Evolutionary conservation across 2,113 vertebrate genomes (phyloP).

Genomic region (Scytalopus superciliaris): DNA sequence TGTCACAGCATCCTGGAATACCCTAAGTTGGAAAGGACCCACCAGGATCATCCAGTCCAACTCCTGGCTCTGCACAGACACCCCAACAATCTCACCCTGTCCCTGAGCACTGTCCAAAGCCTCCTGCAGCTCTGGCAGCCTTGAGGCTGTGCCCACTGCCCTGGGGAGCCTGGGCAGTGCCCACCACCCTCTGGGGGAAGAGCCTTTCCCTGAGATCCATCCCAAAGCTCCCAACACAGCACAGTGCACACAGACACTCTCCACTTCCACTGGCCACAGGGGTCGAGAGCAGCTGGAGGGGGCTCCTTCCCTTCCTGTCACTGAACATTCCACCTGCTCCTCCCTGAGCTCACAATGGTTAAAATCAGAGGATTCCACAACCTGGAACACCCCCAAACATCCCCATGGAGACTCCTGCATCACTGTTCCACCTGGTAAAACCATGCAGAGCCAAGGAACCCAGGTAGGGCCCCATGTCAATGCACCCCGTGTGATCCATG

Average conservation of each 20-base stretch:
- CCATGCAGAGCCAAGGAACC: not conserved
- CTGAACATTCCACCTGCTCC: accelerated
- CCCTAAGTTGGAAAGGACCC: not conserved
- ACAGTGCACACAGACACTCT: not conserved
- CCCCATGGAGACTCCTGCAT: not conserved
- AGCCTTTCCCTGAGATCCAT: not conserved
- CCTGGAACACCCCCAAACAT: not conserved
- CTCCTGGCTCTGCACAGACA: not conserved
- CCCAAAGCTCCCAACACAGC: accelerated
- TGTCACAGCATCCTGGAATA: not conserved
- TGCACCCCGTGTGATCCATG: accelerated
- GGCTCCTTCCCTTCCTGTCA: not conserved
- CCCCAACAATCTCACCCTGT: not conserved
- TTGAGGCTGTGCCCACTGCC: not conserved
- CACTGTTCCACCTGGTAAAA: accelerated
- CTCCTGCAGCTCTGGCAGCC: not conserved
- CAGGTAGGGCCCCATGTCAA: accelerated
- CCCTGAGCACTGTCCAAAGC: not conserved
- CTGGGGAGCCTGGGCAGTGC: not conserved
- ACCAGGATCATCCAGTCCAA: accelerated
- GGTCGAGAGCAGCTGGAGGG: not conserved
- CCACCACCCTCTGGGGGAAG: not conserved
- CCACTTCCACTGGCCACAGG: accelerated
- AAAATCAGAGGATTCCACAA: not conserved
- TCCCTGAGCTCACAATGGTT: not conserved